Base-by-base conservation (phyloP, 92 coral and sea anemone genomes). In the Umimayanthus kanabou region DNA sequence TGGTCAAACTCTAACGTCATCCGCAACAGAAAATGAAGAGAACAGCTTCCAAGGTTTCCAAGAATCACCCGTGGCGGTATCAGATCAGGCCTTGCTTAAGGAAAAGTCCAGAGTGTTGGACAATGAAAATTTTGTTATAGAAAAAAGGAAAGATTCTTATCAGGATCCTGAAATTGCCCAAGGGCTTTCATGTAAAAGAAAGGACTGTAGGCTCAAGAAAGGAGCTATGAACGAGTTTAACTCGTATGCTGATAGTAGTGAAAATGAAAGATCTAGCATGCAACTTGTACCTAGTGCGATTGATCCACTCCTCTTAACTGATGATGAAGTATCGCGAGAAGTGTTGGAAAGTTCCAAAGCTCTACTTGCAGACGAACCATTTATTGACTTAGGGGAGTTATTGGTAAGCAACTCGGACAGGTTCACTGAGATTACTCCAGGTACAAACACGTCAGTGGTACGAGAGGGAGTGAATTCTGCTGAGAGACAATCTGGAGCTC, bases 261-360 rank as follows among this genome's bases (percentile, higher is more conserved):
- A 29, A 15, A 49, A 40, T 8, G 18, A 82, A 70, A 45, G 25
- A 23, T 45, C 79, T 4, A 71, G 78, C 65, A 10, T 83, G 40
- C 87, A 83, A 18, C 9, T 40, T 47, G 57, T 50, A 11, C 25
- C 66, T 6, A 55, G 11, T 28, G 15, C 18, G 8, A 42, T 47
- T 13, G 9, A 66, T 65, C 76, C 86, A 30, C 25, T 80, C 23
- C 25, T 80, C 23, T 28, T 55, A 14, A 82, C 84, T 28, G 94
- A 96, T 28, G 94, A 94, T 40, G 90, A 40, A 5, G 86, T 93
- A 74, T 89, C 94, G 23, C 90, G 94, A 67, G 94, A 94, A 88
- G 80, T 96, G 16, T 82, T 91, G 25, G 96, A 96, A 66, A 93
- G 95, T 75, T 92, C 98, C 13, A 89, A 91, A 29, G 96, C 97